Conservation (phyloP, 2,113 vertebrate genomes). For the Oryzias melastigma region DNA sequence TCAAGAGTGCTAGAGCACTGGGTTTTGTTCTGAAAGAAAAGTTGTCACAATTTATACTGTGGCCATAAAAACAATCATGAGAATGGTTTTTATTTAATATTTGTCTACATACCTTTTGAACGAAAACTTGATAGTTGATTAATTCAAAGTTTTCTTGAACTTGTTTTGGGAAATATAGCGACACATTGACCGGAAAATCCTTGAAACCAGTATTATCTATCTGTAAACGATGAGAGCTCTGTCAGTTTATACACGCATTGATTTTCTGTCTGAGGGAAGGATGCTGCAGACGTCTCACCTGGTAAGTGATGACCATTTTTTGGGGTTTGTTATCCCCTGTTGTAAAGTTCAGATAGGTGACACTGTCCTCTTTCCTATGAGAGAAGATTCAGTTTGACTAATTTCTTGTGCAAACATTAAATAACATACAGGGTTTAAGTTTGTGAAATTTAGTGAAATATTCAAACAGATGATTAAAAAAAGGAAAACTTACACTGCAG, state of each 20-base stretch:
- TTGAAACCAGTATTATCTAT: slow-evolving; percentile 65
- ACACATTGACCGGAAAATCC: slow-evolving; percentile 55
- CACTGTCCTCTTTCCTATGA: slow-evolving; percentile 40
- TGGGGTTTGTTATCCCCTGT: slow-evolving; percentile 48
- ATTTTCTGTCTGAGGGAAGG: not conserved
- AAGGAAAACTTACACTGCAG: slow-evolving; percentile 62
- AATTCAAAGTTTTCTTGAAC: slow-evolving; percentile 57
- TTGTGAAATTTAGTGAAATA: not conserved
- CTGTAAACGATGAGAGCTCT: slow-evolving; percentile 33
- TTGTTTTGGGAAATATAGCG: slow-evolving; percentile 53
- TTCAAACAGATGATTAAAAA: no score
- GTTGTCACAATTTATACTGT: not conserved
- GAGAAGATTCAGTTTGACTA: not conserved
- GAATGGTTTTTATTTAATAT: not conserved
- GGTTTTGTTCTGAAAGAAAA: slow-evolving; percentile 54
- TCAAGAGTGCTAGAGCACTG: slow-evolving; percentile 16
- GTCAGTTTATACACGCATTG: not conserved
- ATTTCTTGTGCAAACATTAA: not conserved
- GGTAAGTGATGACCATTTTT: slow-evolving; percentile 29
- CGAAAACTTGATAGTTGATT: slow-evolving; percentile 30
- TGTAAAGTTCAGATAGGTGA: slow-evolving; percentile 66
- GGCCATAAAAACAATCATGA: no score
- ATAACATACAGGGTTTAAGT: not conserved
- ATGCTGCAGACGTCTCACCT: slow-evolving; percentile 32
- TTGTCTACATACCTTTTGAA: slow-evolving; percentile 43